Conservation (phyloP, 2,888 invertebrate genomes). For the Agapostemon virescens region DNA sequence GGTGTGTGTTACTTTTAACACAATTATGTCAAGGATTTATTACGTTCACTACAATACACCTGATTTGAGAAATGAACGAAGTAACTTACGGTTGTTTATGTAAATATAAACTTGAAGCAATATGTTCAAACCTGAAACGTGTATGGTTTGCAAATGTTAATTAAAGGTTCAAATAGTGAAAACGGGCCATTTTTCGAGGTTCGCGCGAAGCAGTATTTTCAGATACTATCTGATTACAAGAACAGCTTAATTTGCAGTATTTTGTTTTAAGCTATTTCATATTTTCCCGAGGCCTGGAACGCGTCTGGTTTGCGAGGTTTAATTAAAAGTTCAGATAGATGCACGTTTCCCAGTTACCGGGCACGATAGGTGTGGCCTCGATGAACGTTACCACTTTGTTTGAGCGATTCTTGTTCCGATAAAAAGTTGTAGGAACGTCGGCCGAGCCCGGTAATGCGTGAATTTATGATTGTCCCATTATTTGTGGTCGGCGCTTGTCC, state of each 20-base stretch:
- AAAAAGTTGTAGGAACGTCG: neutral
- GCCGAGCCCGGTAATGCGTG: constrained; percentile 60
- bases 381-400: neutral
- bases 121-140: no score
- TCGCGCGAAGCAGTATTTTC: no score
- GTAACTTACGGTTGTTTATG: no score
- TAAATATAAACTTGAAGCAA: no score
- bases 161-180: no score
- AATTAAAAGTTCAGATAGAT: neutral
- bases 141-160: no score
- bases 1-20: no score
- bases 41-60: no score
- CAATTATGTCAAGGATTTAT: no score
- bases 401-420: neutral
- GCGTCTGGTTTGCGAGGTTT: neutral
- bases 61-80: no score
- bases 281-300: neutral
- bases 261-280: neutral
- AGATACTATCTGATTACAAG: neutral
- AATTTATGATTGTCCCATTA: constrained; percentile 70
- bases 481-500: constrained; percentile 50
- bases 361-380: neutral
- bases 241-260: neutral
- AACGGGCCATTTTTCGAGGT: no score
- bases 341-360: neutral